Conservation (phyloP, 2,113 vertebrate genomes). For the Ceuthmochares aereus region DNA sequence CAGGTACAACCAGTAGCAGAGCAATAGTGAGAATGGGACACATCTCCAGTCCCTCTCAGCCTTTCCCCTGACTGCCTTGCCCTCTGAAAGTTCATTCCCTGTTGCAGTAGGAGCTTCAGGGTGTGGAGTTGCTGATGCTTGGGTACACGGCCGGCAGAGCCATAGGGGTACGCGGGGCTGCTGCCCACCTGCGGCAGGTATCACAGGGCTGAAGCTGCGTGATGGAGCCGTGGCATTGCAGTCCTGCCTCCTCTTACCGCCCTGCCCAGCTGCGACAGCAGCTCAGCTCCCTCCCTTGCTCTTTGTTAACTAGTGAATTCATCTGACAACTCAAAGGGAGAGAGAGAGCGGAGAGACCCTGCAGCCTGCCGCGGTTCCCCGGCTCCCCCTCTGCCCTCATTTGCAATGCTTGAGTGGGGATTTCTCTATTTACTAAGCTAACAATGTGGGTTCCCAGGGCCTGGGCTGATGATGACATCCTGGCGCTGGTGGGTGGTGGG, state of each 20-base stretch:
- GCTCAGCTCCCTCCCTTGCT: conserved; percentile 56
- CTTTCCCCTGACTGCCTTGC: not conserved
- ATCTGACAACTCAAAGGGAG: conserved; percentile 73
- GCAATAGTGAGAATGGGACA: not conserved
- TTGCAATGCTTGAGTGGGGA: conserved; percentile 94
- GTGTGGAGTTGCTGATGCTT: not conserved
- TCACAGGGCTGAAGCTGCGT: not conserved
- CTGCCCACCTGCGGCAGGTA: conserved; percentile 10
- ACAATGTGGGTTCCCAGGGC: conserved; percentile 78
- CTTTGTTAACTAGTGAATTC: conserved; percentile 73
- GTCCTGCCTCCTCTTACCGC: not conserved
- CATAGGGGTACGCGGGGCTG: fast-evolving
- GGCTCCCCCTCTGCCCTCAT: conserved; percentile 88
- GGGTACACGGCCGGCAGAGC: not conserved
- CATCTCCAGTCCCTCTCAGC: not conserved
- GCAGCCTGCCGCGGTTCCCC: conserved; percentile 50
- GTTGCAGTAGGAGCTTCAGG: not conserved
- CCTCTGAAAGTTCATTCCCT: not conserved
- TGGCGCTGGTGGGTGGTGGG: conserved; percentile 63
- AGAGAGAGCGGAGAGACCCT: conserved; percentile 52
- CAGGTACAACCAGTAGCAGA: not conserved
- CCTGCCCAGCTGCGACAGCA: conserved; percentile 57
- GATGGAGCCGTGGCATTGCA: not conserved
- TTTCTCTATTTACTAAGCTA: conserved; percentile 89
- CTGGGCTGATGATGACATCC: conserved; percentile 77